These are phyloP conservation scores for Callorhinus ursinus DNA, from an alignment of 2,113 vertebrate species.

Conservation along the genomic window DNA sequence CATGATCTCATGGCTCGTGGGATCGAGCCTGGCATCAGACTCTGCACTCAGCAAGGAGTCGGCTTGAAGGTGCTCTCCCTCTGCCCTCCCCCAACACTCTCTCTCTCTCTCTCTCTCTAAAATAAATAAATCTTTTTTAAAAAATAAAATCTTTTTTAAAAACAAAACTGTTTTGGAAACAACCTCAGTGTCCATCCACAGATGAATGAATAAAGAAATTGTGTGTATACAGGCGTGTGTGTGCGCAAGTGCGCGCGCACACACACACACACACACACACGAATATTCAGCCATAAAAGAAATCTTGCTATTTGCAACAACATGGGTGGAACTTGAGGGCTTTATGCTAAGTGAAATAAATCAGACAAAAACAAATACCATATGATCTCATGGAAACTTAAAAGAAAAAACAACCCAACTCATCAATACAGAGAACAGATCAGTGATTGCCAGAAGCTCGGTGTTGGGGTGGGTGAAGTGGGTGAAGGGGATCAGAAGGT, in stretches of 20 bases:
- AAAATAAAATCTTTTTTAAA: no score
- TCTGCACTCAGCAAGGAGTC: background rate
- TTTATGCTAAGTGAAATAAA: background rate
- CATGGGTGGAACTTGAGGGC: background rate
- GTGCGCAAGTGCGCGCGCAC: no score
- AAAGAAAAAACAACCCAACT: background rate
- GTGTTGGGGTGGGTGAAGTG: background rate
- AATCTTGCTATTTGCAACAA: background rate
- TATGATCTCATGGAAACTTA: background rate
- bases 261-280: no score
- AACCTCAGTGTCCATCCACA: background rate
- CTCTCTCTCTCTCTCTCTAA: background rate
- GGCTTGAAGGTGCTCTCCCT: background rate
- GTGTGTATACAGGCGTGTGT: background rate
- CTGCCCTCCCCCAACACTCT: background rate
- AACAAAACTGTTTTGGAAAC: background rate
- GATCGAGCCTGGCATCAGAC: background rate
- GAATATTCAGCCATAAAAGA: background rate
- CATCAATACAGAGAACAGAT: background rate
- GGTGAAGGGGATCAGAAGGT: background rate
- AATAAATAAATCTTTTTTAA: background rate
- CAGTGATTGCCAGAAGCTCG: background rate
- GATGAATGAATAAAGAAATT: background rate
- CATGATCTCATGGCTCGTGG: background rate
- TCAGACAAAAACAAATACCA: background rate